These are phyloP conservation scores for Selenia dentaria DNA, from an alignment of 2,888 invertebrate genomes.

Conservation along the genomic window DNA sequence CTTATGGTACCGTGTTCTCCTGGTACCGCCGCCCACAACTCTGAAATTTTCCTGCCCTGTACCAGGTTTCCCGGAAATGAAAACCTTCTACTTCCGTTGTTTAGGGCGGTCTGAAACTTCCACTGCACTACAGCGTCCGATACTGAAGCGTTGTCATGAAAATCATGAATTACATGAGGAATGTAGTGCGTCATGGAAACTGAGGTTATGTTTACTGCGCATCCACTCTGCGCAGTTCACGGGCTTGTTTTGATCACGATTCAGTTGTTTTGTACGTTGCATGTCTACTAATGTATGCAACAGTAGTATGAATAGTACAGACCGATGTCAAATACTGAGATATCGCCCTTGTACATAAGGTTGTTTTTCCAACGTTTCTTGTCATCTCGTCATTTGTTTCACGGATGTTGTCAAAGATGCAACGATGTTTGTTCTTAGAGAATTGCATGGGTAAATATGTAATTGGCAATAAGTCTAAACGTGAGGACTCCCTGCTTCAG, in stretches of 20 bases:
- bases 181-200: not conserved
- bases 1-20: slow-evolving; percentile 48
- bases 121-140: slow-evolving; percentile 3
- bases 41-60: slow-evolving; percentile 81
- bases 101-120: slow-evolving; percentile 63
- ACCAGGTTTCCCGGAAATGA: slow-evolving; percentile 65
- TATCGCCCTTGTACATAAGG: no score
- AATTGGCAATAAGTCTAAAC: no score
- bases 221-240: slow-evolving; percentile 52
- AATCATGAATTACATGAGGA: not conserved
- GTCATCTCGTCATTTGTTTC: no score
- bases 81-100: slow-evolving; percentile 63
- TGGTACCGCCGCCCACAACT: slow-evolving; percentile 78
- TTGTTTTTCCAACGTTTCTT: no score
- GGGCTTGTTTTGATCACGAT: slow-evolving; percentile 23
- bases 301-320: no score
- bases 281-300: no score
- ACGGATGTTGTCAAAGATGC: no score
- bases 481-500: no score
- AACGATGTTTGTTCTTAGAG: no score
- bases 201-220: slow-evolving; percentile 48
- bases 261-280: not conserved
- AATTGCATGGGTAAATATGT: no score
- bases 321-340: no score
- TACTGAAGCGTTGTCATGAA: slow-evolving; percentile 5